Conservation (phyloP, 2,888 invertebrate genomes). For the Nemotelus nigrinus region DNA sequence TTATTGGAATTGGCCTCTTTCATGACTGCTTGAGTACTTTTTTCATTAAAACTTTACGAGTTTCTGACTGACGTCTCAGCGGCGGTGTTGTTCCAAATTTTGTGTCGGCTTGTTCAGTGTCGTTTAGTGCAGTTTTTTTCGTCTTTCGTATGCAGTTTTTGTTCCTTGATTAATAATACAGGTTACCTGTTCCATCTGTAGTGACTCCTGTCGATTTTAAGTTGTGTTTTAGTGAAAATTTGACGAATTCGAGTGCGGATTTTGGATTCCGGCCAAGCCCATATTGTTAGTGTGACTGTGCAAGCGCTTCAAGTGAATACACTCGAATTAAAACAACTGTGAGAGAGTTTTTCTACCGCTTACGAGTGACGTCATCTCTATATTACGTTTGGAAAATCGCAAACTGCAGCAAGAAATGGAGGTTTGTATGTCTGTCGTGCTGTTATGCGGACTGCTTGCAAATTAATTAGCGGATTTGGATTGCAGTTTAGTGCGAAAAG, state of each 20-base stretch:
- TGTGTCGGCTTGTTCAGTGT: neutral
- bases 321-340: neutral
- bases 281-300: neutral
- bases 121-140: neutral
- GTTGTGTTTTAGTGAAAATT: too few relatives aligned
- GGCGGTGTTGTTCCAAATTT: constrained; percentile 11
- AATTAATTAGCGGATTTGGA: constrained; percentile 1
- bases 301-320: neutral
- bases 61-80: constrained; percentile 22
- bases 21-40: too few relatives aligned
- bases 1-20: too few relatives aligned
- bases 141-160: neutral
- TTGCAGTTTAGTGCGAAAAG: constrained; percentile 21
- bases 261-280: neutral
- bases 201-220: too few relatives aligned
- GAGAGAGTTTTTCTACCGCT: constrained; percentile 26
- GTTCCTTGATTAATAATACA: neutral
- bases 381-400: constrained; percentile 3
- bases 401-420: constrained; percentile 26
- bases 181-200: too few relatives aligned
- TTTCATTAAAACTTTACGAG: neutral
- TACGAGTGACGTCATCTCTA: constrained; percentile 29
- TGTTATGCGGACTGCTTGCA: neutral
- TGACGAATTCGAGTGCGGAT: too few relatives aligned
- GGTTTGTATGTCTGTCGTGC: constrained; percentile 29